These are phyloP conservation scores for Thecocarcelia acutangulata DNA, from an alignment of 2,888 invertebrate species.

Conservation along the genomic window DNA sequence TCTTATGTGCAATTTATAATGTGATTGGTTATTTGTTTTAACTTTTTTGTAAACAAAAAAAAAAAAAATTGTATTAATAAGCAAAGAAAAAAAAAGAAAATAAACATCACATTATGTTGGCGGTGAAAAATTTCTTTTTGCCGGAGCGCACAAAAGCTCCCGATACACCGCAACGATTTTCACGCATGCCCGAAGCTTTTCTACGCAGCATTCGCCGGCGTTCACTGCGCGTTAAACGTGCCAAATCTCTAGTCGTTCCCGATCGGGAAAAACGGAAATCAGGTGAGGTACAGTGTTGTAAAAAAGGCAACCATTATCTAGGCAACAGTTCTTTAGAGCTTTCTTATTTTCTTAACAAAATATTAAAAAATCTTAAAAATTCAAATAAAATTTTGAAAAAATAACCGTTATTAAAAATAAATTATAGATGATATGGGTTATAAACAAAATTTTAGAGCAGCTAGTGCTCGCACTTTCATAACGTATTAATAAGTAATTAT, in stretches of 20 bases:
- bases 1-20: slow-evolving; percentile 10
- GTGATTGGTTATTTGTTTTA: not conserved
- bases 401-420: too few relatives aligned
- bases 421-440: too few relatives aligned
- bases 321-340: too few relatives aligned
- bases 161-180: slow-evolving; percentile 83
- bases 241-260: slow-evolving; percentile 86
- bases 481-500: too few relatives aligned
- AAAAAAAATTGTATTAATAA: not conserved
- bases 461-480: too few relatives aligned
- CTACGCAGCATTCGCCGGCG: slow-evolving; percentile 87
- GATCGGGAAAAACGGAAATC: slow-evolving; percentile 90
- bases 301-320: not conserved
- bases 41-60: too few relatives aligned
- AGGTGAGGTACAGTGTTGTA: slow-evolving; percentile 84
- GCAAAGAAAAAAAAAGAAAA: slow-evolving; percentile 8
- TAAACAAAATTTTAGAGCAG: too few relatives aligned
- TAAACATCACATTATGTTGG: slow-evolving; percentile 82
- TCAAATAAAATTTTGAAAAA: too few relatives aligned
- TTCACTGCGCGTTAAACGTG: slow-evolving; percentile 88
- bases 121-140: slow-evolving; percentile 89
- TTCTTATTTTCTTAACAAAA: too few relatives aligned
- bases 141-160: slow-evolving; percentile 83
- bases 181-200: slow-evolving; percentile 88
- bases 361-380: too few relatives aligned